phyloP scores from a whole-genome alignment of 2,113 vertebrate species.

The Camelus bactrianus region DNA sequence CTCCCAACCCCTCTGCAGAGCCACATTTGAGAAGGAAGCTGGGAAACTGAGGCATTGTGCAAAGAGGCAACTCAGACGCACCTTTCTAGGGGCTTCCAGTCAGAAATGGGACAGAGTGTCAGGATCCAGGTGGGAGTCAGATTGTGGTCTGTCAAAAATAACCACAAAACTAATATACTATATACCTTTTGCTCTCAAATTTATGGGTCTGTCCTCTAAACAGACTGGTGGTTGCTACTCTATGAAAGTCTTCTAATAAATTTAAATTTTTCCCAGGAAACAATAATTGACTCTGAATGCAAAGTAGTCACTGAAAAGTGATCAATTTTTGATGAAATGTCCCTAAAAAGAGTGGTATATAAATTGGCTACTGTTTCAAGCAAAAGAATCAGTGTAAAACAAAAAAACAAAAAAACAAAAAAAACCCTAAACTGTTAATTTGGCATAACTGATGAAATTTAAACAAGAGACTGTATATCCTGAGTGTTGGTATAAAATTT shows the following conservation, averaged over 20 bases:
- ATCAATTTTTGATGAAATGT: neutral
- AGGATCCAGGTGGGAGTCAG: neutral
- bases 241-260: neutral
- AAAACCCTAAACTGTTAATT: neutral
- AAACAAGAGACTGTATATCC: neutral
- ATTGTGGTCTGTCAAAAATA: neutral
- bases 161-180: neutral
- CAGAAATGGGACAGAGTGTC: neutral
- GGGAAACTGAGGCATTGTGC: neutral
- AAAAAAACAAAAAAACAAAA: neutral
- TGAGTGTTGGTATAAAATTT: neutral
- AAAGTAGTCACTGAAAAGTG: neutral
- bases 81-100: neutral
- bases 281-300: neutral
- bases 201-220: neutral
- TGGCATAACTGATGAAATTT: neutral
- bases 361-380: neutral
- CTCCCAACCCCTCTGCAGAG: neutral
- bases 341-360: neutral
- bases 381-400: neutral
- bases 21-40: neutral
- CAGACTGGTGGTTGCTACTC: neutral
- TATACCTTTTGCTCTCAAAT: neutral
- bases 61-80: neutral
- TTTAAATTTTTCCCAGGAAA: neutral